Conservation (phyloP, 1,140 invertebrate species). For the Eciton burchellii region DNA sequence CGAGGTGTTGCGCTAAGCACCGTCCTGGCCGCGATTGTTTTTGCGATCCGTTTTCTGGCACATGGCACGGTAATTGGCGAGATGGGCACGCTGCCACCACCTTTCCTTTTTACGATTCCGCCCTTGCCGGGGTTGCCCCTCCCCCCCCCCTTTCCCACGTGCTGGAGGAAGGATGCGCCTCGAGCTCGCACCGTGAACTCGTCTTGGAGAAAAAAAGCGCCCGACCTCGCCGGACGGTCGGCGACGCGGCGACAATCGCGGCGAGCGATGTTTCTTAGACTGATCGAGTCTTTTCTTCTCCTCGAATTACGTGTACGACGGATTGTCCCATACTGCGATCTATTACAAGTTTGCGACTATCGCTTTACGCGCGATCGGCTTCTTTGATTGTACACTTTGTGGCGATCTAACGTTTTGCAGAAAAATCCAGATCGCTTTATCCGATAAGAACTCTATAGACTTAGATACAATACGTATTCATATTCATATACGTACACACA, state of each 20-base stretch:
- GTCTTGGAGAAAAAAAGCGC: constrained; percentile 7
- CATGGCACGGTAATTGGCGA: constrained; percentile 65
- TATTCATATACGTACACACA: no score
- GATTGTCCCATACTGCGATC: no score
- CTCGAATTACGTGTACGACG: no score
- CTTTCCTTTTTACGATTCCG: constrained; percentile 42
- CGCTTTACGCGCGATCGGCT: no score
- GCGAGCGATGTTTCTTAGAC: no score
- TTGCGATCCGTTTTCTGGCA: constrained; percentile 69
- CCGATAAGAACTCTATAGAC: no score
- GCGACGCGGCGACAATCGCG: not conserved
- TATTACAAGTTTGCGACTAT: no score
- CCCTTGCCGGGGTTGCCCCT: not conserved
- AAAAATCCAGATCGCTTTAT: no score
- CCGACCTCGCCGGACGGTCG: not conserved
- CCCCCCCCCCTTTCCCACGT: not conserved
- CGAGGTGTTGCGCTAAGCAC: constrained; percentile 52
- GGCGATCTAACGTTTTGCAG: no score
- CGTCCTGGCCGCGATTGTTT: constrained; percentile 61
- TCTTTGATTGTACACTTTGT: no score
- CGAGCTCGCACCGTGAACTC: not conserved
- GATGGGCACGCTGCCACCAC: constrained; percentile 27
- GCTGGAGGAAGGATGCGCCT: constrained; percentile 7
- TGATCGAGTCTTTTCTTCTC: no score
- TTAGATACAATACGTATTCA: no score